Evolutionary conservation across 2,113 vertebrate species (phyloP).

Genomic region (Odocoileus hemionus): DNA sequence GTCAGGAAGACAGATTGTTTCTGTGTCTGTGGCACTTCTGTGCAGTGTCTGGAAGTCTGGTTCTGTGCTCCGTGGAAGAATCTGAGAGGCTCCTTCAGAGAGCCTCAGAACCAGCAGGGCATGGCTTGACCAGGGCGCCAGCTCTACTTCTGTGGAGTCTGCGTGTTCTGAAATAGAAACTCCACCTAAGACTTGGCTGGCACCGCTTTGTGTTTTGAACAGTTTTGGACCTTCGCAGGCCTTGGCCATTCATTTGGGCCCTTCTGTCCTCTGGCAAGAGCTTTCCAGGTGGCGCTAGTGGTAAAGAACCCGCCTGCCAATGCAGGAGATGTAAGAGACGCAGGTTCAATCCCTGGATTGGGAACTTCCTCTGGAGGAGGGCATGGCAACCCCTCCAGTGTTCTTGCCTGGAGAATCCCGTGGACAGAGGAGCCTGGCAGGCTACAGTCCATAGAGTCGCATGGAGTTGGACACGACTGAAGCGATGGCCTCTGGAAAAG

Average conservation of each 20-base stretch:
- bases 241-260: neutral
- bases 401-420: neutral
- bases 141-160: neutral
- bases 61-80: neutral
- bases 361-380: neutral
- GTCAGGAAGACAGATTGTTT: conserved; percentile 42
- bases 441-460: neutral
- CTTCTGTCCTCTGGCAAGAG: neutral
- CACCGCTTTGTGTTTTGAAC: neutral
- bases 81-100: conserved; percentile 23
- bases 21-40: conserved; percentile 7
- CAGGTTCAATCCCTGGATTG: neutral
- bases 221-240: neutral
- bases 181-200: neutral
- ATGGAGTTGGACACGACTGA: neutral
- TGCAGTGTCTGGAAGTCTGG: neutral
- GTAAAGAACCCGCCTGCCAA: neutral
- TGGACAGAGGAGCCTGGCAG: neutral
- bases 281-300: neutral
- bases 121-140: neutral
- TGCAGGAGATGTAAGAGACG: neutral
- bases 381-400: neutral
- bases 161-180: neutral
- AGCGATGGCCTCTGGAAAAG: neutral
- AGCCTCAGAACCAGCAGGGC: neutral